phyloP scores from a whole-genome alignment of 2,797 vertebrate species.

The Lophotriccus pileatus region DNA sequence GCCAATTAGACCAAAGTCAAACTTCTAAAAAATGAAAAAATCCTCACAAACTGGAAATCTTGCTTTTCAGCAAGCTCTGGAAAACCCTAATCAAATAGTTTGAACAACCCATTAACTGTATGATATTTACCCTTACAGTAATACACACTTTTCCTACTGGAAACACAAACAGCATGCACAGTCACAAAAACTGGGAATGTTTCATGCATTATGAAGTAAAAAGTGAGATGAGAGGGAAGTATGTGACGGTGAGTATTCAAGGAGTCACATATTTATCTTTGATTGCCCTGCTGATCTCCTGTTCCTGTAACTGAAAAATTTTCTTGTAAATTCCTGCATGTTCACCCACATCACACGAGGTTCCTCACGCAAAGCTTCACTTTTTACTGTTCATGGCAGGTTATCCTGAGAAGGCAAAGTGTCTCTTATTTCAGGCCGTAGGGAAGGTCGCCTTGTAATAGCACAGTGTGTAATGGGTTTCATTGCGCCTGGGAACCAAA shows the following conservation, averaged over 20 bases:
- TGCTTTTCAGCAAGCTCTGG: background rate
- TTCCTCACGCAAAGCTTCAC: background rate
- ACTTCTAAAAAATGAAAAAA: background rate
- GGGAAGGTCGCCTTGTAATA: conserved; percentile 38
- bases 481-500: conserved; percentile 49
- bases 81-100: background rate
- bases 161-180: background rate
- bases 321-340: accelerated
- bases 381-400: background rate
- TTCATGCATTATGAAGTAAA: background rate
- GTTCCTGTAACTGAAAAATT: background rate
- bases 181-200: background rate
- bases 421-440: conserved; percentile 31
- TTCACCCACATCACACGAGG: background rate
- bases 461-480: conserved; percentile 43
- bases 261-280: background rate
- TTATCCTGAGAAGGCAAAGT: background rate
- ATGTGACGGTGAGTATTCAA: background rate
- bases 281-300: background rate
- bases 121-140: background rate
- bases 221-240: background rate
- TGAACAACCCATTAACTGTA: background rate
- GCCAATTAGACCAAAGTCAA: background rate
- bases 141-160: background rate
- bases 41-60: background rate